Evolutionary conservation across 2,888 invertebrate genomes (phyloP).

Genomic region (Cryptocephalus primarius): DNA sequence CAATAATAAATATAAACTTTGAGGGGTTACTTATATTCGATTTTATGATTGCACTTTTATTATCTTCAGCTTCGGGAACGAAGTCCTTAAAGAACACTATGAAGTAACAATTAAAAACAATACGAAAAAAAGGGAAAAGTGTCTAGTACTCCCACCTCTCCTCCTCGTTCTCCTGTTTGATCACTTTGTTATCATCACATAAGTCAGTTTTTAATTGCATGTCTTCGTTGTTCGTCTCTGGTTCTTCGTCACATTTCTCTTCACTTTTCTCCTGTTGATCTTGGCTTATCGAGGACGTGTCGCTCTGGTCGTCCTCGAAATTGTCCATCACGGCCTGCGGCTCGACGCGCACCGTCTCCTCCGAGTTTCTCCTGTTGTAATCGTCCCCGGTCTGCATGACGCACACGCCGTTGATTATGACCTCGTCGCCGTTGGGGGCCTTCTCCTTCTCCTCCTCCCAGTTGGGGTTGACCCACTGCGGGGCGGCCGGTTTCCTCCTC

Average conservation of each 20-base stretch:
- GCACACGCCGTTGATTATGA: constrained; percentile 88
- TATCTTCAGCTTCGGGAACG: constrained; percentile 14
- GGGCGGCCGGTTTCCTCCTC: constrained; percentile 87
- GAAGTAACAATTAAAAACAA: constrained; percentile 12
- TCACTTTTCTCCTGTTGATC: constrained; percentile 16
- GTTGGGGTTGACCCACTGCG: constrained; percentile 95
- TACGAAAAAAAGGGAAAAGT: constrained; percentile 4
- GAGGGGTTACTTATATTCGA: constrained; percentile 26
- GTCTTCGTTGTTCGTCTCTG: constrained; percentile 24
- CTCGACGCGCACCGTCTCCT: constrained; percentile 65
- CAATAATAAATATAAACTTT: constrained; percentile 28
- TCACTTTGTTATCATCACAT: constrained; percentile 38
- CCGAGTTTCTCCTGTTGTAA: constrained; percentile 46
- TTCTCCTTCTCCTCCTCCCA: constrained; percentile 63
- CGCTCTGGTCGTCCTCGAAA: constrained; percentile 45
- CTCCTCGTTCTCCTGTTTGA: constrained; percentile 49
- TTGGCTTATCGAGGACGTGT: constrained; percentile 36
- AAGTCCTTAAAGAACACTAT: constrained; percentile 13
- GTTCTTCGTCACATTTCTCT: constrained; percentile 25
- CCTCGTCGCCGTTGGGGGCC: constrained; percentile 57
- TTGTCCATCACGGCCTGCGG: constrained; percentile 60
- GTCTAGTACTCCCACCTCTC: constrained; percentile 51
- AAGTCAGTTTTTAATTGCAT: constrained; percentile 20
- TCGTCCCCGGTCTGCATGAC: constrained; percentile 81
- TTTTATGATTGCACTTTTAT: constrained; percentile 32